phyloP scores from a whole-genome alignment of 2,888 invertebrate genomes.

The Eudemis profundana region DNA sequence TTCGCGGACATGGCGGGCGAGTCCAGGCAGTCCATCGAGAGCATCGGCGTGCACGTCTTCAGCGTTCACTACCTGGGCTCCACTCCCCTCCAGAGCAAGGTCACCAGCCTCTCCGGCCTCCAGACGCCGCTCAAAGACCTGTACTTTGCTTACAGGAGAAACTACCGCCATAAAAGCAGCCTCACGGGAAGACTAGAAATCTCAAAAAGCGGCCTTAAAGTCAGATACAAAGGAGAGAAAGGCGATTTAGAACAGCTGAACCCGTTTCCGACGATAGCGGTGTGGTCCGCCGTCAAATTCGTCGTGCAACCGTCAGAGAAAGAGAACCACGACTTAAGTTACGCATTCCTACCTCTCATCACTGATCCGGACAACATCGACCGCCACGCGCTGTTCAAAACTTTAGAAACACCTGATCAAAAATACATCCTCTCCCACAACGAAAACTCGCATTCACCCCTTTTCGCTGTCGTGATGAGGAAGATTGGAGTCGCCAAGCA shows the following conservation, averaged over 20 bases:
- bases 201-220: constrained; percentile 89
- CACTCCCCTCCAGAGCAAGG: constrained; percentile 90
- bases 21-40: constrained; percentile 77
- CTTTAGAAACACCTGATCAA: constrained; percentile 81
- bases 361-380: constrained; percentile 93
- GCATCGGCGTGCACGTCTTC: constrained; percentile 86
- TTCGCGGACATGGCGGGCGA: constrained; percentile 90
- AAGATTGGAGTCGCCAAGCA: constrained; percentile 90
- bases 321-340: constrained; percentile 82
- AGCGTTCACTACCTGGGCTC: constrained; percentile 94
- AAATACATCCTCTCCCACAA: constrained; percentile 85
- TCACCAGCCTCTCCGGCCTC: constrained; percentile 92
- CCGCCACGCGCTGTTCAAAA: constrained; percentile 88
- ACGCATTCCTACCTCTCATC: constrained; percentile 93
- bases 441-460: constrained; percentile 90
- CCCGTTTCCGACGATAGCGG: constrained; percentile 95
- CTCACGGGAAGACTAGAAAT: constrained; percentile 88
- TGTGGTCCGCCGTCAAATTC: constrained; percentile 96
- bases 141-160: constrained; percentile 87
- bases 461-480: constrained; percentile 96
- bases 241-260: constrained; percentile 88
- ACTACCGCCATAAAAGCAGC: constrained; percentile 78
- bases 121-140: constrained; percentile 92
- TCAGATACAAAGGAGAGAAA: constrained; percentile 87
- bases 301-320: constrained; percentile 88